Base-by-base conservation (phyloP, 2,797 vertebrate species). In the Champsocephalus gunnari region DNA sequence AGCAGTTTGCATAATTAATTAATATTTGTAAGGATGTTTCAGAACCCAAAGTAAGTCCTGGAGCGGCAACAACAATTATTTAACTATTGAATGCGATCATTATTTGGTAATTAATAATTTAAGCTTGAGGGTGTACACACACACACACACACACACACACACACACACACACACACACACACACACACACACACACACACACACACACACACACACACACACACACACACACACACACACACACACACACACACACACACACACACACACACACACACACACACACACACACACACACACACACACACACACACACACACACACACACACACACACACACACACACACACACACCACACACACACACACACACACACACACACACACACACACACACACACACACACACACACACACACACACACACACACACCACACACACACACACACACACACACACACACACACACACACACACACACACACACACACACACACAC, bases 271-370 rank as follows among this genome's bases (percentile, higher is more conserved):
- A n/a, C n/a, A n/a, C n/a, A n/a, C n/a, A n/a, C n/a, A n/a, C n/a
- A n/a, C n/a, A n/a, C n/a, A n/a, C n/a, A n/a, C 61, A 43, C 71
- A 59, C 64, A 32, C 62, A 50, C 72, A n/a, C 51, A 58, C 47
- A 54, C 73, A 63, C 51, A 57, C 53, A n/a, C 47, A 56, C 51
- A 48, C 57, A 47, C 41, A 32, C 64, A 32, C 51, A 14, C 66
- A 47, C 28, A 54, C 66, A 54, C 58, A n/a, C 47, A 12, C 49
- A 6, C 58, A 11, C 24, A 28, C 44, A 17, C 50, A 47, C 55
- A 48, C 53, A 48, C 53, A 14, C 16, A 28, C 24, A 19, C 45
- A 56, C 61, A 43, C 71, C 19, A 59, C 63, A 32, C 62, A 32
- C 72, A 17, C 60, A 58, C 38, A 54, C 73, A 68, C 24, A 28